Conservation (phyloP, 2,888 invertebrate genomes). For the Epinotia demarniana region DNA sequence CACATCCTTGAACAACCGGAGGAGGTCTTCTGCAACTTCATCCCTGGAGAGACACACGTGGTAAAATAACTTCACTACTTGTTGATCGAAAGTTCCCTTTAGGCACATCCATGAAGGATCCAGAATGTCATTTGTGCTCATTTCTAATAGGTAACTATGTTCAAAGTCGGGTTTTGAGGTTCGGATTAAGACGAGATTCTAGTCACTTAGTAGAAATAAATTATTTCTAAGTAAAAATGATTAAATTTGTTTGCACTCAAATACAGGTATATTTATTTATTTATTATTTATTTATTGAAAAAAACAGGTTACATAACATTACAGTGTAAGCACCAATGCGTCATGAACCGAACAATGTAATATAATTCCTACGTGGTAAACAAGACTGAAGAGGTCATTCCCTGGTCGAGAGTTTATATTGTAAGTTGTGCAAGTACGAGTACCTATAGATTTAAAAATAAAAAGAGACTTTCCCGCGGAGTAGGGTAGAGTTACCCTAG, state of each 20-base stretch:
- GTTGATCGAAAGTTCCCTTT: constrained; percentile 14
- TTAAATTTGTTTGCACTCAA: no score
- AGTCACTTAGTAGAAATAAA: background rate
- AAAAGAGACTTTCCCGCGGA: background rate
- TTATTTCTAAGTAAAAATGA: background rate
- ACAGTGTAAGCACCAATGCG: no score
- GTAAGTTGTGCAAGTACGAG: background rate
- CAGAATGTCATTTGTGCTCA: constrained; percentile 1
- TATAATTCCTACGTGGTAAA: background rate
- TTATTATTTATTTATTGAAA: no score
- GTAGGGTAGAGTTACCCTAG: no score
- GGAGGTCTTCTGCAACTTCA: constrained; percentile 8
- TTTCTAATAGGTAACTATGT: background rate
- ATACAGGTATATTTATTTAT: no score
- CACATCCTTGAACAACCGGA: constrained; percentile 9
- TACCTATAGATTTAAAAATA: background rate
- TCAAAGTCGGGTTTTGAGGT: background rate
- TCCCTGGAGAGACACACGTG: constrained; percentile 4
- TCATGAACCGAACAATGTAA: no score
- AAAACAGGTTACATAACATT: no score
- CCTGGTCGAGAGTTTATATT: background rate
- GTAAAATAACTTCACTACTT: constrained; percentile 8
- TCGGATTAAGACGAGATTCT: background rate
- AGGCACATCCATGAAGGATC: constrained; percentile 11
- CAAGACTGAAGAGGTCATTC: background rate